Base-by-base conservation (phyloP, 2,797 vertebrate genomes). In the Coranthus polyacanthus region DNA sequence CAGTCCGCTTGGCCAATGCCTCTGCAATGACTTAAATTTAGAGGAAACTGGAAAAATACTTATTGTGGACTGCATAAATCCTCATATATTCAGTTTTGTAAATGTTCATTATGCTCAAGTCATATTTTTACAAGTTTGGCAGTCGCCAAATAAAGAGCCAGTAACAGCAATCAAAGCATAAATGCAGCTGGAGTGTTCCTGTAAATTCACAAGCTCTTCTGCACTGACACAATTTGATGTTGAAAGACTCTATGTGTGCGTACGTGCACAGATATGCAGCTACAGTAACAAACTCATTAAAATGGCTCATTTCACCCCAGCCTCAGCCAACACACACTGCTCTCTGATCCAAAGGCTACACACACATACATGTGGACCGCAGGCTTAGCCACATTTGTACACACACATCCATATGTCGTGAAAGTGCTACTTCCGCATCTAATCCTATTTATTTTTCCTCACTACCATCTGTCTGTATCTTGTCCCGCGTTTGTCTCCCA, bases 221-320 rank as follows among this genome's bases (percentile, higher is more conserved):
- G 12, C 32, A 29, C 42, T 41, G 58, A 80, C 45, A 72, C 56
- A 32, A 54, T 70, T 50, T 68, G 46, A 59, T 68, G 67, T 79
- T 55, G 78, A 53, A 60, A 29, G 32, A 71, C 26, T 56, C 8
- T 45, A 6, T 58, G 51, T 55, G 36, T 68, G 55, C 24, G 17
- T 44, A 2, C 22, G 26, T 12, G 32, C 47, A 42, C 21, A 1
- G 52, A 50, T 51, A 71, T 54, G 34, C 15, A 55, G 61, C 60
- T 79, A 70, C 71, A 81, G 73, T 66, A 71, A 85, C 54, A 75
- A 85, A 89, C 79, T 88, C 87, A 79, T 91, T 88, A 88, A 91
- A 90, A 89, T 12, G 83, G 52, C 87, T 87, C 87, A 88, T 89
- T 93, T 88, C 69, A 85, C 82, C 75, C 73, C 21, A 69, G 74